A percentile compares a stretch with the other conserved stretches of the same genome.
phyloP scores from a whole-genome alignment of 2,888 invertebrate species.

The Clusia tigrina region DNA sequence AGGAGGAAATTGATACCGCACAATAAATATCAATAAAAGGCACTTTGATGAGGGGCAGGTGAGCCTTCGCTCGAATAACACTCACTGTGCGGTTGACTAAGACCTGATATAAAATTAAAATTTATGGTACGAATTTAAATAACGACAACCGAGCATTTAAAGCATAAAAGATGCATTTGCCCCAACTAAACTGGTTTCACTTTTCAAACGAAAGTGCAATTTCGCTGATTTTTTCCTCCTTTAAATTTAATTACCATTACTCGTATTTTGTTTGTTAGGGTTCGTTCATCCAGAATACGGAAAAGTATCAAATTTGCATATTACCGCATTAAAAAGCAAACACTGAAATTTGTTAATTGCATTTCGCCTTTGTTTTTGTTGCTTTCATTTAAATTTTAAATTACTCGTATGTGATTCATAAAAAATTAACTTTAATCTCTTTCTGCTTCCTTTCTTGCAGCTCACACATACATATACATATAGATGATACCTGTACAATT shows the following conservation, averaged over 20 bases:
- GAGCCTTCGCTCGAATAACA: too few relatives aligned
- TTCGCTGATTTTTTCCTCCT: background rate
- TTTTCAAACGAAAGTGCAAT: background rate
- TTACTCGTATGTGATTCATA: background rate
- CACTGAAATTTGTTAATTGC: slow-evolving; percentile 20
- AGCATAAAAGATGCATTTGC: too few relatives aligned
- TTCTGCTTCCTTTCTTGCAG: slow-evolving; percentile 33
- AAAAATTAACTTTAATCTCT: slow-evolving; percentile 14
- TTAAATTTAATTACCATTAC: background rate
- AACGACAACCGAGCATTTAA: too few relatives aligned
- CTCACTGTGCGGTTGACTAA: too few relatives aligned
- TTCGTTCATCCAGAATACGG: slow-evolving; percentile 57
- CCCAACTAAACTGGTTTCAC: background rate
- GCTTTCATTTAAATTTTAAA: background rate
- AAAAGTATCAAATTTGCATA: slow-evolving; percentile 53
- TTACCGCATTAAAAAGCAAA: too few relatives aligned
- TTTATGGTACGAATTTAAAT: too few relatives aligned
- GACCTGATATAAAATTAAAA: too few relatives aligned
- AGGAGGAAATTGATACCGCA: too few relatives aligned
- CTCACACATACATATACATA: background rate
- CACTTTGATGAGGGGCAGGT: too few relatives aligned
- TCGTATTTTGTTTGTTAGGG: slow-evolving; percentile 25
- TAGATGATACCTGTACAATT: too few relatives aligned
- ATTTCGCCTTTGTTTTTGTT: background rate
- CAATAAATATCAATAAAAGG: too few relatives aligned